Base-by-base conservation (phyloP, 23 tunicate species). In the Halocynthia roretzi region DNA sequence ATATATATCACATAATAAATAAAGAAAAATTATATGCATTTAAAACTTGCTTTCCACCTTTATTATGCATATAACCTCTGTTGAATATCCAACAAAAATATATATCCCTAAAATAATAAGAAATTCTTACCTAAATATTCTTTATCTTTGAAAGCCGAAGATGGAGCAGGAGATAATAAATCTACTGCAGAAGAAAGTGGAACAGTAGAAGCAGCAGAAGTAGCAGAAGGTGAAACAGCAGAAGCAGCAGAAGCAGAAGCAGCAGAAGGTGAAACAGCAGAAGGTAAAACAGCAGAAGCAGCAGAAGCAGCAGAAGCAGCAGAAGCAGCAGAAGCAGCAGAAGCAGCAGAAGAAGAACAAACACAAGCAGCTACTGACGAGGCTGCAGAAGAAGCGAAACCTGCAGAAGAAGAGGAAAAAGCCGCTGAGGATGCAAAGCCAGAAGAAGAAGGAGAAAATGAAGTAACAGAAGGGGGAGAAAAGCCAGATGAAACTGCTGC, bases 231-330 rank as follows among this genome's bases (percentile, higher is more conserved):
- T 10, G 62, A 57, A 57, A 57, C 62, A 57, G 62, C 62, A 57
- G 62, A 10, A 57, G 12, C 11, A 57, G 11, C 62, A 57, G 62
- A 57, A 12, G 62, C 62, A 57, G 62, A 57, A 57, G 62, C 12
- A 57, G 62, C 62, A 40, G 71, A 66, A 66, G 71, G 15, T n/a
- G 71, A 66, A 9, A 66, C 19, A 66, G 12, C 14, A 66, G 71
- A 66, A 66, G 71, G 21, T 66, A 66, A 66, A 9, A 44, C 71
- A 66, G 12, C 19, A 66, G 71, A 66, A 18, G 71, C 12, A 18
- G 71, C 19, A 11, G 19, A 66, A 57, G 14, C 62, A 11, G 15
- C 71, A 9, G 71, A 66, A 66, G 15, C 19, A 18, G 71, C 10
- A 22, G 15, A 66, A 22, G 19, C 8, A 8, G 71, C 10, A 40